Conservation (phyloP, 2,113 vertebrate genomes). For the Spilogale gracilis region DNA sequence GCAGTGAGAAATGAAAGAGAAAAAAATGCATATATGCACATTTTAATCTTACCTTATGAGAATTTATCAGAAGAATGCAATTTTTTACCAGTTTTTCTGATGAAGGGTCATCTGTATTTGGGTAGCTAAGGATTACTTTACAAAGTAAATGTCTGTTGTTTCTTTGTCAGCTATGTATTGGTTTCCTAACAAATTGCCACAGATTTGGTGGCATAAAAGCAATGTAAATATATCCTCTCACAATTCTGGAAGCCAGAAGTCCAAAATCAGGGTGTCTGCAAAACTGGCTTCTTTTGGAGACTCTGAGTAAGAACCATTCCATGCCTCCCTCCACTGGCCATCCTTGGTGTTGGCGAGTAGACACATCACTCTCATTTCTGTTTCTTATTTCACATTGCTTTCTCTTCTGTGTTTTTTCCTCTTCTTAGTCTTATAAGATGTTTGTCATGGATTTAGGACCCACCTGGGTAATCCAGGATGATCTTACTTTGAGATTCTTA, state of each 20-base stretch:
- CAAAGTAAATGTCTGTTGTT: not conserved
- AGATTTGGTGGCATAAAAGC: not conserved
- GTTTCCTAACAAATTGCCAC: not conserved
- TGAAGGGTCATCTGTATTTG: not conserved
- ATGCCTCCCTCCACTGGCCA: not conserved
- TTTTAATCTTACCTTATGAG: conserved; percentile 28
- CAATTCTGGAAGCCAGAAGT: not conserved
- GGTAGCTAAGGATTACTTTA: not conserved
- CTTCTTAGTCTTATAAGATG: not conserved
- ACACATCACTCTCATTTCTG: not conserved
- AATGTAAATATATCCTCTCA: not conserved
- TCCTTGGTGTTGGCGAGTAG: not conserved
- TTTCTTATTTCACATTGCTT: not conserved
- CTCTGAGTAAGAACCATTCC: not conserved
- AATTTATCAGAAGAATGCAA: conserved; percentile 11
- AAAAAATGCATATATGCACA: not conserved
- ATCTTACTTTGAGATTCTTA: not conserved
- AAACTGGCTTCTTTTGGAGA: not conserved
- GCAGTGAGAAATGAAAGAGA: conserved; percentile 5
- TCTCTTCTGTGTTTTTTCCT: not conserved
- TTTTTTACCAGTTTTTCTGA: not conserved
- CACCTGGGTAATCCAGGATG: not conserved
- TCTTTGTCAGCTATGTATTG: conserved; percentile 12
- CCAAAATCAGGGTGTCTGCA: not conserved
- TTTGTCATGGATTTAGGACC: not conserved